Percentiles rank a stretch among this genome's conserved stretches.
These are phyloP conservation scores for Epinotia brunnichana DNA, from an alignment of 2,888 invertebrate species.

Conservation along the genomic window DNA sequence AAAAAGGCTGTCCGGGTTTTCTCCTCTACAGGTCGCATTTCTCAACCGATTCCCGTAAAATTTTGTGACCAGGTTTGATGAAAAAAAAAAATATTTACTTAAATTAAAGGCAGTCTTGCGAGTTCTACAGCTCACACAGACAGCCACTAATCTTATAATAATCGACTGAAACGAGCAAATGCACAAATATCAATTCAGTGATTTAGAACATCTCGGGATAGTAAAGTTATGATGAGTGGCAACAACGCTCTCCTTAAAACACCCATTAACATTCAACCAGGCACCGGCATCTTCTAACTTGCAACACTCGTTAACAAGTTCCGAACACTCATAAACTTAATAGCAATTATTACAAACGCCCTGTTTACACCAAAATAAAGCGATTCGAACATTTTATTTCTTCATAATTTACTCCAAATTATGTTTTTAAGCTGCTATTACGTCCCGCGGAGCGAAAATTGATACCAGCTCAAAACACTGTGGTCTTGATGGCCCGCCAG, in stretches of 20 bases:
- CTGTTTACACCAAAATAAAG: constrained; percentile 42
- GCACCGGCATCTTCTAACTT: constrained; percentile 32
- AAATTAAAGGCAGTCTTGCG: too few species aligned
- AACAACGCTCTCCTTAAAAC: constrained; percentile 13
- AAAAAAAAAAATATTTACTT: too few species aligned
- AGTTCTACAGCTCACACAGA: too few species aligned
- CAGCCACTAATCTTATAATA: too few species aligned
- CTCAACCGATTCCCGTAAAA: too few species aligned
- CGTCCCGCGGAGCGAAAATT: constrained; percentile 41
- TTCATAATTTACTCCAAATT: constrained; percentile 31
- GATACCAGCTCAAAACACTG: constrained; percentile 42
- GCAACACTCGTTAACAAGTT: constrained; percentile 40
- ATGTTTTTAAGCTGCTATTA: constrained; percentile 40
- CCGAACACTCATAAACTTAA: constrained; percentile 40
- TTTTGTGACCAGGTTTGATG: too few species aligned
- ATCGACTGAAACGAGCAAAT: too few species aligned
- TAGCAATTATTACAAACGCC: constrained; percentile 42
- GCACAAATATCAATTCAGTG: too few species aligned
- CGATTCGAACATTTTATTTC: constrained; percentile 34
- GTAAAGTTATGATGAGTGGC: not conserved
- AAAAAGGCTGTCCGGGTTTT: too few species aligned
- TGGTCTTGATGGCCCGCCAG: constrained; percentile 36
- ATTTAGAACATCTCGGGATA: not conserved
- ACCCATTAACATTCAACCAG: constrained; percentile 35
- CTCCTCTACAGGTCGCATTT: too few species aligned